Percentiles rank a stretch among this genome's conserved stretches.
phyloP scores from a whole-genome alignment of 2,797 vertebrate species.

The Mallotus villosus region DNA sequence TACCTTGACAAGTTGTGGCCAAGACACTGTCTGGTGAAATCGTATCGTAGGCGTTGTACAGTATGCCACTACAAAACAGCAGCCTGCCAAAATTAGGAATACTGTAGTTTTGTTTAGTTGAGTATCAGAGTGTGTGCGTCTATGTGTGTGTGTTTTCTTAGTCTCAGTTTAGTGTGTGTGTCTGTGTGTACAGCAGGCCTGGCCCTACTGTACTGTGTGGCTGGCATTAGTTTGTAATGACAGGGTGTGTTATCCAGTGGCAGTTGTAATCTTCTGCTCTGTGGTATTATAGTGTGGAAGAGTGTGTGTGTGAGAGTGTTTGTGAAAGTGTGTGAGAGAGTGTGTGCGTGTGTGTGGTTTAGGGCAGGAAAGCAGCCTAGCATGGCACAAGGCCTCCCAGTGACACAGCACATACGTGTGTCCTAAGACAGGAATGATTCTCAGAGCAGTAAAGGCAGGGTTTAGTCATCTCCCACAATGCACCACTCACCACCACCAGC shows the following conservation, averaged over 20 bases:
- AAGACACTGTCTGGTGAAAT: too few relatives aligned
- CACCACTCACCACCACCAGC: conserved; percentile 1
- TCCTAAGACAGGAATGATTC: conserved; percentile 13
- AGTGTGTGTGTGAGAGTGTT: neutral
- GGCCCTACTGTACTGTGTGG: neutral
- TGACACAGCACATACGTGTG: conserved; percentile 1
- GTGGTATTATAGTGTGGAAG: conserved; percentile 9
- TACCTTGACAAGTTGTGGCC: too few relatives aligned
- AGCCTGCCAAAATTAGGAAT: too few relatives aligned
- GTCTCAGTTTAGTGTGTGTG: neutral
- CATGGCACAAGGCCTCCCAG: too few relatives aligned
- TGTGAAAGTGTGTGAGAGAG: conserved; percentile 13
- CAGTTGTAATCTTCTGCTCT: neutral
- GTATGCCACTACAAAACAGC: too few relatives aligned
- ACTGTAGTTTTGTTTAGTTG: neutral
- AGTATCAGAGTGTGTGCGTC: neutral
- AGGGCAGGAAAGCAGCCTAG: neutral
- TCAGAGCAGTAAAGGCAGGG: neutral
- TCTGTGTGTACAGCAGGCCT: neutral
- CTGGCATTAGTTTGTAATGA: conserved; percentile 22
- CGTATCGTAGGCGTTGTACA: too few relatives aligned
- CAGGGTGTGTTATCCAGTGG: conserved; percentile 7
- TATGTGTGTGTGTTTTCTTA: neutral
- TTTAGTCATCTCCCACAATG: conserved; percentile 17
- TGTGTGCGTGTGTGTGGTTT: conserved; percentile 7